A percentile compares a stretch with the other conserved stretches of the same genome.
phyloP scores from a whole-genome alignment of 2,888 invertebrate genomes.

The Crepidodera aurea region DNA sequence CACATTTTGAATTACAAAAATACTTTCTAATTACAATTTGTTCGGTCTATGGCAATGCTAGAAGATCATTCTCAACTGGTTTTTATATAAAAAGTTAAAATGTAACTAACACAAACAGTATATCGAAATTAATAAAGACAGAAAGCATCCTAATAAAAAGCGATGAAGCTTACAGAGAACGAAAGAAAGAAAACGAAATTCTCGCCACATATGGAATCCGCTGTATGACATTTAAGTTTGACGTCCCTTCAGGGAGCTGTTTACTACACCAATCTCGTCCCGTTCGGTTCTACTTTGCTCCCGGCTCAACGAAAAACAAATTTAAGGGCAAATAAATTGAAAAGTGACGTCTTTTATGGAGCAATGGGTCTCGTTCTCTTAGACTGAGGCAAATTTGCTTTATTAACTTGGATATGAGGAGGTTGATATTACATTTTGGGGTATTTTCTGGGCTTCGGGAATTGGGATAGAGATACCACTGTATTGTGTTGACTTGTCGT shows the following conservation, averaged over 20 bases:
- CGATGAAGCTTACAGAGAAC: slow-evolving; percentile 26
- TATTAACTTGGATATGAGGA: slow-evolving; percentile 30
- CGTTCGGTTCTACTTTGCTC: slow-evolving; percentile 41
- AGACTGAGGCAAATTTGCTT: slow-evolving; percentile 21
- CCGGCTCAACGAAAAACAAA: slow-evolving; percentile 51
- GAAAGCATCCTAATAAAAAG: too few relatives aligned
- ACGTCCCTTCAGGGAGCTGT: slow-evolving; percentile 59
- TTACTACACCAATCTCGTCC: slow-evolving; percentile 59
- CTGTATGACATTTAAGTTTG: slow-evolving; percentile 60
- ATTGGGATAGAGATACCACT: neutral
- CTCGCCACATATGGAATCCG: slow-evolving; percentile 53
- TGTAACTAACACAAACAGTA: too few relatives aligned
- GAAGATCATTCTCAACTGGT: too few relatives aligned
- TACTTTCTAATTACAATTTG: too few relatives aligned
- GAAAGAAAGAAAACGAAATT: slow-evolving; percentile 32
- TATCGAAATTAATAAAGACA: slow-evolving; percentile 8
- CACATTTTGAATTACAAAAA: too few relatives aligned
- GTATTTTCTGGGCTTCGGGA: slow-evolving; percentile 5
- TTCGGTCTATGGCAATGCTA: too few relatives aligned
- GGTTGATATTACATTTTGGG: slow-evolving; percentile 19
- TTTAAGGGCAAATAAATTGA: slow-evolving; percentile 59
- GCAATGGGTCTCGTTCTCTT: slow-evolving; percentile 31
- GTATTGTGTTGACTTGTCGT: slow-evolving; percentile 9
- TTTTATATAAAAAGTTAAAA: too few relatives aligned
- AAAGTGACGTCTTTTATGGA: slow-evolving; percentile 55